Evolutionary conservation across 2,113 vertebrate genomes (phyloP).

Genomic region (Charadrius vociferus): DNA sequence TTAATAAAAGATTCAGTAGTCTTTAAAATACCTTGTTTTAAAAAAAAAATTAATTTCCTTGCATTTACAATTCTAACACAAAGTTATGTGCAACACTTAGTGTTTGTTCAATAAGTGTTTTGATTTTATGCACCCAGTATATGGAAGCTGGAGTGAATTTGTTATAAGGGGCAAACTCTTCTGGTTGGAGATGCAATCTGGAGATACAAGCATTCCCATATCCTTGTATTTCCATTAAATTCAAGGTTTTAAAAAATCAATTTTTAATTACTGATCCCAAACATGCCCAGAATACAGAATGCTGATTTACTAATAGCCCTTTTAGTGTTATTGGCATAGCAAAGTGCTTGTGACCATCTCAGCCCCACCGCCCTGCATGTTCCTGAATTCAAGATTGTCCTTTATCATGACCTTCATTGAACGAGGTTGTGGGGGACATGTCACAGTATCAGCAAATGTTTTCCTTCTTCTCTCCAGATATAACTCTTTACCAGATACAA

Average conservation of each 20-base stretch:
- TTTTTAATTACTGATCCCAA: background rate
- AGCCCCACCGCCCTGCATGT: background rate
- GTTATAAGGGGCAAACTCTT: background rate
- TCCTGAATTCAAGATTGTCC: background rate
- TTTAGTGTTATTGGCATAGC: accelerated
- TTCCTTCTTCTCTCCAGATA: background rate
- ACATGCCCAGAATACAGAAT: background rate
- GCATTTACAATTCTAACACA: background rate
- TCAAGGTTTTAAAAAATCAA: background rate
- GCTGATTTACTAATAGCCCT: background rate
- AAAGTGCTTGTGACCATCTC: background rate
- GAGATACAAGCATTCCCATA: background rate
- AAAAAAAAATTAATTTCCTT: background rate
- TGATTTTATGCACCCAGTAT: background rate
- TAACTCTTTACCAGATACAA: too few relatives aligned
- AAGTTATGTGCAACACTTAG: background rate
- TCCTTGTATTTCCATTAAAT: background rate
- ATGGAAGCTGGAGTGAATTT: background rate
- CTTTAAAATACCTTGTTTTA: background rate
- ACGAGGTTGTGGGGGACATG: accelerated
- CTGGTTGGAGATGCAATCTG: background rate
- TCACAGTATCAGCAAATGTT: background rate
- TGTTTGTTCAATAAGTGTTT: background rate
- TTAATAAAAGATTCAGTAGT: background rate
- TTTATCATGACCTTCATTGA: background rate